These are phyloP conservation scores for Linyphia triangularis DNA, from an alignment of 2,888 invertebrate species.

Conservation along the genomic window DNA sequence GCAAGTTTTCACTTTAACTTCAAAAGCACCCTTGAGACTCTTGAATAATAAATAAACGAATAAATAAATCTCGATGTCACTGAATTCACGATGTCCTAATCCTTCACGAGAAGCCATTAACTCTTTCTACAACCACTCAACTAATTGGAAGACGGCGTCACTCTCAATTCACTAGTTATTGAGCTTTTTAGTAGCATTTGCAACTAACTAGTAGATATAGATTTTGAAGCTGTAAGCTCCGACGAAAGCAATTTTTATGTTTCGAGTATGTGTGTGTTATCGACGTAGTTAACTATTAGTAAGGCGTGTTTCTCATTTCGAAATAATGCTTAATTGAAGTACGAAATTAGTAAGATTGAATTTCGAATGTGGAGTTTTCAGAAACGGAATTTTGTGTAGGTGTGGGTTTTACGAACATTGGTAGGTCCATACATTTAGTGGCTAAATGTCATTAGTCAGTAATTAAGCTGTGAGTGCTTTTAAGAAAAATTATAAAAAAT, in stretches of 20 bases:
- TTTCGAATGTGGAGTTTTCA: background rate
- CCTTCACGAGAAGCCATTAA: background rate
- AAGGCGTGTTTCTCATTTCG: background rate
- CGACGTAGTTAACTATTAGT: background rate
- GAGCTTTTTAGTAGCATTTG: background rate
- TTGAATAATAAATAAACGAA: too few species aligned
- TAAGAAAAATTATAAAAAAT: too few species aligned
- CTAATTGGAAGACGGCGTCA: background rate
- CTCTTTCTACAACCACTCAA: background rate
- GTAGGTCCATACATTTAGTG: too few species aligned
- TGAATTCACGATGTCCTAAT: background rate
- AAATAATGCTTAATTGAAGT: too few species aligned
- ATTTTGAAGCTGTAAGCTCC: background rate
- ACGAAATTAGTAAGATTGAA: too few species aligned
- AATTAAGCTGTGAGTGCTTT: too few species aligned
- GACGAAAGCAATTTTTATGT: background rate
- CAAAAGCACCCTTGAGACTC: too few species aligned
- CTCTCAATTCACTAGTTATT: background rate
- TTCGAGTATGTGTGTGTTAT: background rate
- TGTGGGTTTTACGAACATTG: too few species aligned
- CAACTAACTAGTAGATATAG: background rate
- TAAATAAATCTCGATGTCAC: too few species aligned
- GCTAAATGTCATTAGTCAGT: too few species aligned
- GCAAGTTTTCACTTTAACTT: too few species aligned
- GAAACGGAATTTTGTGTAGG: background rate